These are phyloP conservation scores for Hirudo medicinalis DNA, from an alignment of 1,140 invertebrate species.

Conservation along the genomic window DNA sequence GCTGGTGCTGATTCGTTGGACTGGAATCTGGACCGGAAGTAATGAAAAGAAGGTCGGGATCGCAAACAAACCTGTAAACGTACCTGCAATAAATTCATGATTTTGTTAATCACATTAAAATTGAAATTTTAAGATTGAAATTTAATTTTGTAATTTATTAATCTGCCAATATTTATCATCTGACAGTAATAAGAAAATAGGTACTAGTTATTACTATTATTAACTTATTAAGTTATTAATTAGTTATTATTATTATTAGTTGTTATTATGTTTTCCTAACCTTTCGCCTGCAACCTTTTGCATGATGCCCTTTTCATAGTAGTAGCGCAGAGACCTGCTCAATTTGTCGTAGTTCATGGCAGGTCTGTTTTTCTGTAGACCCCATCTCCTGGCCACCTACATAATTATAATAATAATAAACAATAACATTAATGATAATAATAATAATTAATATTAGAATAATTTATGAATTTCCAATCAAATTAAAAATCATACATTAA, in stretches of 20 bases:
- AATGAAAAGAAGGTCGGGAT: constrained; percentile 77
- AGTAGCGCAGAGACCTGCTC: constrained; percentile 77
- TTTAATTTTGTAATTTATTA: too few species aligned
- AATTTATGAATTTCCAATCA: not conserved
- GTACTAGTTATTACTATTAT: too few species aligned
- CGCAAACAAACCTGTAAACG: constrained; percentile 89
- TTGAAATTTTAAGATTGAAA: too few species aligned
- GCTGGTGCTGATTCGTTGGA: constrained; percentile 8
- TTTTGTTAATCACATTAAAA: too few species aligned
- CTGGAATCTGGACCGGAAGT: constrained; percentile 53
- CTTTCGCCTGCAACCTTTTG: constrained; percentile 64
- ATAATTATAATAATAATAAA: constrained; percentile 16
- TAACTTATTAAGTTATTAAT: too few species aligned
- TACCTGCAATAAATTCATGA: constrained; percentile 42
- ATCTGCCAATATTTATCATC: too few species aligned
- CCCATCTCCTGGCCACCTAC: constrained; percentile 47
- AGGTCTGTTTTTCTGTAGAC: constrained; percentile 58
- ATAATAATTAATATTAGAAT: constrained; percentile 9
- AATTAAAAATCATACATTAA: not conserved
- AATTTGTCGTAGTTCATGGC: constrained; percentile 96
- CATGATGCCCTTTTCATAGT: constrained; percentile 77
- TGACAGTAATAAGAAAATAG: too few species aligned
- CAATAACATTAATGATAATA: not conserved
- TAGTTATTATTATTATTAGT: too few species aligned
- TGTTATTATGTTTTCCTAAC: not conserved